These are phyloP conservation scores for Scaptomyza caliginosa DNA, from an alignment of 2,888 invertebrate species.

Conservation along the genomic window DNA sequence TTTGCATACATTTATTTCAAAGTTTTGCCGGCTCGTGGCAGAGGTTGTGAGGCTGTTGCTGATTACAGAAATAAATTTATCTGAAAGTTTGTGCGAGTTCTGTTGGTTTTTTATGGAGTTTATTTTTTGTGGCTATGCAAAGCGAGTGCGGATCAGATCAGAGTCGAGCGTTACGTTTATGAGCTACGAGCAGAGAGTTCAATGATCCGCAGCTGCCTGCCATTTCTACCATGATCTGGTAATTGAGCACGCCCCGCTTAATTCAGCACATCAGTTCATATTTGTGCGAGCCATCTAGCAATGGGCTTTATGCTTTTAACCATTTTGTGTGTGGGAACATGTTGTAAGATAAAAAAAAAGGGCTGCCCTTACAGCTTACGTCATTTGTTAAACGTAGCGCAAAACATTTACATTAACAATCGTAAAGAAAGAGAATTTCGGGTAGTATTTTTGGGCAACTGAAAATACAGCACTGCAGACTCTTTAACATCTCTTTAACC, in stretches of 20 bases:
- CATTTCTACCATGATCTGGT: constrained; percentile 45
- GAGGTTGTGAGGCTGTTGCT: constrained; percentile 16
- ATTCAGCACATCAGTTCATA: constrained; percentile 47
- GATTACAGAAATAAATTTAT: constrained; percentile 63
- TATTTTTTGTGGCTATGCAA: constrained; percentile 55
- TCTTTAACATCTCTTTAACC: constrained; percentile 13
- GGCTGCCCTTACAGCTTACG: constrained; percentile 60
- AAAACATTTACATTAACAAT: constrained; percentile 7
- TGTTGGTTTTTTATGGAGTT: constrained; percentile 2
- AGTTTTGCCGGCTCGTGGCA: constrained; percentile 6
- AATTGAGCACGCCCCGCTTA: constrained; percentile 48
- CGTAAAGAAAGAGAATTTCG: constrained; percentile 33
- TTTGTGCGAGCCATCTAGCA: not conserved
- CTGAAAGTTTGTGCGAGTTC: constrained; percentile 62
- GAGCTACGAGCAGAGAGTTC: constrained; percentile 49
- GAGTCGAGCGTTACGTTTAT: not conserved
- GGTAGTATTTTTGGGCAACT: constrained; percentile 19
- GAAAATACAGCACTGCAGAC: constrained; percentile 29
- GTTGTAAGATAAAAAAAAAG: constrained; percentile 24
- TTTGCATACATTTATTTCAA: constrained; percentile 54
- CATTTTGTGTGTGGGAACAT: constrained; percentile 39
- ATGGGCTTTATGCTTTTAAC: constrained; percentile 5
- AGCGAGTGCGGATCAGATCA: constrained; percentile 47
- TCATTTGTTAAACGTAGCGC: constrained; percentile 50
- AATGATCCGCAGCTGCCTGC: constrained; percentile 56